These are phyloP conservation scores for Tretioscincus oriximinensis DNA, from an alignment of 2,113 vertebrate genomes.

Conservation along the genomic window DNA sequence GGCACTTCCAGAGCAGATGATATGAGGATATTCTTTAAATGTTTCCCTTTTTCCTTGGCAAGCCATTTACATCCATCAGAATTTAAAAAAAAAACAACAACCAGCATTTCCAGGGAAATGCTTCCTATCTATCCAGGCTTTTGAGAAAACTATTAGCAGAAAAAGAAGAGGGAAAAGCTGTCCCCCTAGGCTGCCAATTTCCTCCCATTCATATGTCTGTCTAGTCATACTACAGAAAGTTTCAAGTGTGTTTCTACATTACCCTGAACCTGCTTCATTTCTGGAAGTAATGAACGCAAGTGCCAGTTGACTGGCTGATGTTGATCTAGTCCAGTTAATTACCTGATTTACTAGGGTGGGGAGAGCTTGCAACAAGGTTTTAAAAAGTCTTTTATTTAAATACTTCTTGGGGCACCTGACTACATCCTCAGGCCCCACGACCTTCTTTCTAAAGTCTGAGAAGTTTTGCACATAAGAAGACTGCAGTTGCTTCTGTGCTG, in stretches of 20 bases:
- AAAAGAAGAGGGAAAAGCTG: not conserved
- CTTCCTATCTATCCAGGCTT: not conserved
- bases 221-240: not conserved
- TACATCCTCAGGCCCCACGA: not conserved
- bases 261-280: not conserved
- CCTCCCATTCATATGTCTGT: not conserved
- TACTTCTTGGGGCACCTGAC: not conserved
- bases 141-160: not conserved
- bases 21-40: not conserved
- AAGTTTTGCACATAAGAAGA: not conserved
- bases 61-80: not conserved
- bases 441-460: not conserved
- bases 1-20: not conserved
- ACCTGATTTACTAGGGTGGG: not conserved
- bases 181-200: not conserved
- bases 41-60: not conserved
- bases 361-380: not conserved
- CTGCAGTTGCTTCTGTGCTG: not conserved
- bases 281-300: too few species aligned
- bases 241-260: not conserved
- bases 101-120: not conserved
- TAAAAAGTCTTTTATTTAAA: not conserved
- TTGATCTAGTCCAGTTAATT: not conserved
- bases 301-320: not conserved
- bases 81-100: not conserved